These are phyloP conservation scores for Cichladusa arquata DNA, from an alignment of 2,113 vertebrate genomes.

Conservation along the genomic window DNA sequence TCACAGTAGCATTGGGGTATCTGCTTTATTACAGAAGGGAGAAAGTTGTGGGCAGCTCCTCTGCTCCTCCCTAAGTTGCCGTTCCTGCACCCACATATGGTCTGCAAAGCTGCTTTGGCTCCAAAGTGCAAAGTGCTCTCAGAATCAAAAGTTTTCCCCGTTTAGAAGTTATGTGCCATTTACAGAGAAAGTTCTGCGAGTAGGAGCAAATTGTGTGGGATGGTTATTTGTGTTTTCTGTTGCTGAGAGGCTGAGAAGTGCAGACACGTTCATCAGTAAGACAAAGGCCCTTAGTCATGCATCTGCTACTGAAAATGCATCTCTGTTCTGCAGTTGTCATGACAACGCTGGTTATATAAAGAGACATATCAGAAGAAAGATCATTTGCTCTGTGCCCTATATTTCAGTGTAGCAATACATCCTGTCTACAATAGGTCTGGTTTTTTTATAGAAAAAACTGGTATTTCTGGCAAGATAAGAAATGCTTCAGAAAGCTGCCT, in stretches of 20 bases:
- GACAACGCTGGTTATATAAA: slow-evolving; percentile 45
- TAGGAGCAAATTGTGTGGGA: slow-evolving; percentile 1
- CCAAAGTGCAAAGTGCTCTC: background rate
- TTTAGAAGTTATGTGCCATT: background rate
- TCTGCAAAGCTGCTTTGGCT: background rate
- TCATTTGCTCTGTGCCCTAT: slow-evolving; percentile 18
- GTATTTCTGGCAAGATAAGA: background rate
- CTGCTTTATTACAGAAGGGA: background rate
- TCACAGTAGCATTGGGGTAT: background rate
- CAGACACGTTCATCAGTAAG: background rate
- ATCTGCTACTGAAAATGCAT: background rate
- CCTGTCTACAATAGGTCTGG: background rate
- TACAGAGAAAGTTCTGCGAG: background rate
- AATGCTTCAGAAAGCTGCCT: background rate
- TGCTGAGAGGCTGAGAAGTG: background rate
- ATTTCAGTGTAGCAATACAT: background rate
- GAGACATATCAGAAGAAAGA: slow-evolving; percentile 37
- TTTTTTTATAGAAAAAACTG: background rate
- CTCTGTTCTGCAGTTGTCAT: slow-evolving; percentile 49
- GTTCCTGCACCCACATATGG: fast-evolving
- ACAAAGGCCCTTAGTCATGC: slow-evolving; percentile 47
- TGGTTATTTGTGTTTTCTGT: slow-evolving; percentile 1
- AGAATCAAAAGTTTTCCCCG: background rate
- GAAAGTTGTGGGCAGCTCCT: background rate
- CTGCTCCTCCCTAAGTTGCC: fast-evolving